Conservation (phyloP, 2,113 vertebrate species). For the Grammomys dolichurus region DNA sequence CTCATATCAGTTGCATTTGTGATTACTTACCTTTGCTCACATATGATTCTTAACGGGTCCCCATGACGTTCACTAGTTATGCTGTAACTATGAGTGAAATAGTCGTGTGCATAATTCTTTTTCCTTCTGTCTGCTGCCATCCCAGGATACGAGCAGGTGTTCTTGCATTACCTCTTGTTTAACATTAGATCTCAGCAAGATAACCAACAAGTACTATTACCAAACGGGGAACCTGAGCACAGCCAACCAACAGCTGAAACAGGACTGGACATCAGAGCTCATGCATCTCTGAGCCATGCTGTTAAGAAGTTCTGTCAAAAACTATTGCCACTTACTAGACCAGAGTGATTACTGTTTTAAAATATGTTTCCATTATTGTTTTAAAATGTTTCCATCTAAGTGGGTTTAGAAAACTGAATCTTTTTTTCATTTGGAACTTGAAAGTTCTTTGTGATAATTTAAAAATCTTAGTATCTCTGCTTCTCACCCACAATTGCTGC, state of each 20-base stretch:
- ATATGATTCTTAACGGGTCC: not conserved
- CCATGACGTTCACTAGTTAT: not conserved
- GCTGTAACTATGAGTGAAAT: not conserved
- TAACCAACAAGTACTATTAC: not conserved
- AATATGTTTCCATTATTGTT: not conserved
- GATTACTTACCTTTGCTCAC: not conserved
- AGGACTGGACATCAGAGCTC: not conserved
- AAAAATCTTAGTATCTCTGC: not conserved
- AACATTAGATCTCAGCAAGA: not conserved
- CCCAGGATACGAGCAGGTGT: not conserved
- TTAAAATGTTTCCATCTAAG: conserved; percentile 10
- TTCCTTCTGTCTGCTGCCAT: not conserved
- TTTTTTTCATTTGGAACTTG: not conserved
- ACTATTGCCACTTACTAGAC: not conserved
- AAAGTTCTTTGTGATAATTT: conserved; percentile 14
- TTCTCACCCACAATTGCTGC: not conserved
- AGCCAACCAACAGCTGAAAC: not conserved
- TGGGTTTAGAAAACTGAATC: not conserved
- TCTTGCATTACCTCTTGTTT: not conserved
- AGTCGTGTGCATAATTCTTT: not conserved
- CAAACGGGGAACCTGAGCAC: not conserved
- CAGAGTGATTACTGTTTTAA: not conserved
- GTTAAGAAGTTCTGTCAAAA: not conserved
- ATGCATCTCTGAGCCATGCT: not conserved
- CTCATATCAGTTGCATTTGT: not conserved